Evolutionary conservation across 2,888 invertebrate genomes (phyloP).

Genomic region (Lagria hirta): DNA sequence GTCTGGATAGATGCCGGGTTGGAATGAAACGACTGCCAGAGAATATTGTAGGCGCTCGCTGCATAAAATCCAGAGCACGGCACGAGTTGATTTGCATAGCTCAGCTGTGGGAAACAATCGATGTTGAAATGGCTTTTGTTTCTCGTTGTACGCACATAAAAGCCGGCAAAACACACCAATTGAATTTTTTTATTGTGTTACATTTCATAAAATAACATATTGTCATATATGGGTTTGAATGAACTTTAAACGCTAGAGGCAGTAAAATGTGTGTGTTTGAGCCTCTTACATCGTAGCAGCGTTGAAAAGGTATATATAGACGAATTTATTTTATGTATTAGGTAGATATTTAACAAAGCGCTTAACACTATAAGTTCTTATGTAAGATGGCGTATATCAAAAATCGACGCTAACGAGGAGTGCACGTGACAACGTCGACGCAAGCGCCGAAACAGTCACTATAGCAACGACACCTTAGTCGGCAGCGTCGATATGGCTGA

Average conservation of each 20-base stretch:
- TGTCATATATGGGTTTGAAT: no score
- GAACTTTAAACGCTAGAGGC: no score
- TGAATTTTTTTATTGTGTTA: no score
- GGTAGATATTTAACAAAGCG: no score
- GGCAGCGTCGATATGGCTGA: conserved; percentile 53
- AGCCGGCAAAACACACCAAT: no score
- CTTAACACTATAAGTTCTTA: conserved; percentile 23
- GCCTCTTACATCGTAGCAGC: no score
- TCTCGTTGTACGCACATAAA: conserved; percentile 19
- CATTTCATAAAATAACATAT: no score
- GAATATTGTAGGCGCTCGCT: conserved; percentile 42
- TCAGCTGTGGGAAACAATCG: conserved; percentile 55
- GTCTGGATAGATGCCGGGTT: not conserved
- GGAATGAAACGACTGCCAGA: conserved; percentile 36
- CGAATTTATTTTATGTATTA: not conserved
- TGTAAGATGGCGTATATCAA: conserved; percentile 57
- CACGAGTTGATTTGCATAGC: conserved; percentile 55
- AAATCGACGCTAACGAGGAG: conserved; percentile 54
- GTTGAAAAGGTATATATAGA: no score
- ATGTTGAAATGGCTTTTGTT: conserved; percentile 39
- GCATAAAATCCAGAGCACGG: conserved; percentile 57
- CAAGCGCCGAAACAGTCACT: conserved; percentile 45
- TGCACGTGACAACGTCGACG: conserved; percentile 49
- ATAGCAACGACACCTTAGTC: conserved; percentile 51
- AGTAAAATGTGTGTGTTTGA: no score